Evolutionary conservation across 2,113 vertebrate genomes (phyloP).

Genomic region (Campylomormyrus numenius): DNA sequence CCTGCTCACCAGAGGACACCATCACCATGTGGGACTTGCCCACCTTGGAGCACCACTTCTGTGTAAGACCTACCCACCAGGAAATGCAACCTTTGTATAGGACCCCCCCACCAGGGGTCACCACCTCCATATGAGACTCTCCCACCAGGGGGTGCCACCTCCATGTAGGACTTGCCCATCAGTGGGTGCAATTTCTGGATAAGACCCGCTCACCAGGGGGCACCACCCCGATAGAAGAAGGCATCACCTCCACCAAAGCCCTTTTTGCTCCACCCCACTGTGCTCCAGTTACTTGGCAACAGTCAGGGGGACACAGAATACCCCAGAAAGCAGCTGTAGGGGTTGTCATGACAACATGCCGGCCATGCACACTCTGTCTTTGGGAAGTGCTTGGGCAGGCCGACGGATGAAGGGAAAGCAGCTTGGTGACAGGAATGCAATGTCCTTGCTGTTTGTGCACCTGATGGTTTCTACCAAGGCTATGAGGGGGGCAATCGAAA

Average conservation of each 20-base stretch:
- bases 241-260: slow-evolving; percentile 18
- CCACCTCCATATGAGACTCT: no score
- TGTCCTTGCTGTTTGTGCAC: neutral
- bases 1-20: neutral
- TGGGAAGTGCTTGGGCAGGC: neutral
- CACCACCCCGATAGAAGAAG: neutral
- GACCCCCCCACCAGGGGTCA: no score
- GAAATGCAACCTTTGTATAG: no score
- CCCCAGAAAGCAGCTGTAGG: slow-evolving; percentile 53
- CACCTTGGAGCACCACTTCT: neutral
- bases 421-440: neutral
- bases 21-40: neutral
- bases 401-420: neutral
- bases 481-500: neutral
- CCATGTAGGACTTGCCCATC: neutral
- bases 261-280: slow-evolving; percentile 31
- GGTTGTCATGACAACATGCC: slow-evolving; percentile 62
- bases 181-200: neutral
- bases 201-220: neutral
- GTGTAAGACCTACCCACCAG: no score
- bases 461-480: neutral
- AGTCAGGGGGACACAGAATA: slow-evolving; percentile 50
- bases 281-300: slow-evolving; percentile 59
- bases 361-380: slow-evolving; percentile 26
- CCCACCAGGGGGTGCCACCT: neutral